A percentile compares a stretch with the other conserved stretches of the same genome.
Conservation (phyloP, 2,888 invertebrate genomes). For the Oasisia sp. region DNA sequence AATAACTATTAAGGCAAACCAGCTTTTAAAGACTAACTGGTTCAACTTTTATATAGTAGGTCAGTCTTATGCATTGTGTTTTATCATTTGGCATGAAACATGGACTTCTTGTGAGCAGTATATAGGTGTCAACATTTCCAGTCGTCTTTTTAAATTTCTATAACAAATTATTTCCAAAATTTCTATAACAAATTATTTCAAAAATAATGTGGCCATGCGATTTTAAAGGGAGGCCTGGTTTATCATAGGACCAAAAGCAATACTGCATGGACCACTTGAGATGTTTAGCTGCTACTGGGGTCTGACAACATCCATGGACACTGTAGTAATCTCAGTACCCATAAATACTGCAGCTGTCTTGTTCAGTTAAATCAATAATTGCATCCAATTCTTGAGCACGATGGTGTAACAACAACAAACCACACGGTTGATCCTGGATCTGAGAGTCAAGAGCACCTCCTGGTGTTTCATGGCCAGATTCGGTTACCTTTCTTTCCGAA, state of each 20-base stretch:
- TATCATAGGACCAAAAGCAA: not conserved
- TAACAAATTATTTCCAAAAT: not conserved
- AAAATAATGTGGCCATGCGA: not conserved
- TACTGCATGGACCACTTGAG: not conserved
- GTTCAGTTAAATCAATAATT: not conserved
- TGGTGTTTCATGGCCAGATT: no score
- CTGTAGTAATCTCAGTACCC: no score
- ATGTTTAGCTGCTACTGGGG: not conserved
- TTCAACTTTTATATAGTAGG: not conserved
- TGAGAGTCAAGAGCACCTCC: no score
- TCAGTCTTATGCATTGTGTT: not conserved
- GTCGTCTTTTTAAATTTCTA: not conserved
- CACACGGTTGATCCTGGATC: no score
- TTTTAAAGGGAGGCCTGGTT: not conserved
- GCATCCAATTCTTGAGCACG: not conserved
- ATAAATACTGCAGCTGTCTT: not conserved
- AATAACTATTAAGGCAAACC: not conserved
- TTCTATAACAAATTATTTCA: no score
- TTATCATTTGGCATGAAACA: not conserved
- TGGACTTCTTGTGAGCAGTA: not conserved
- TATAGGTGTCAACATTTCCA: slow-evolving; percentile 17
- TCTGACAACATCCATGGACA: not conserved
- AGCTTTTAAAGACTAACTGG: not conserved
- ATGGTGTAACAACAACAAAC: no score
- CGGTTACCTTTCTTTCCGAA: no score